Evolutionary conservation across 2,888 invertebrate genomes (phyloP).

Genomic region (Andrena bucephala): DNA sequence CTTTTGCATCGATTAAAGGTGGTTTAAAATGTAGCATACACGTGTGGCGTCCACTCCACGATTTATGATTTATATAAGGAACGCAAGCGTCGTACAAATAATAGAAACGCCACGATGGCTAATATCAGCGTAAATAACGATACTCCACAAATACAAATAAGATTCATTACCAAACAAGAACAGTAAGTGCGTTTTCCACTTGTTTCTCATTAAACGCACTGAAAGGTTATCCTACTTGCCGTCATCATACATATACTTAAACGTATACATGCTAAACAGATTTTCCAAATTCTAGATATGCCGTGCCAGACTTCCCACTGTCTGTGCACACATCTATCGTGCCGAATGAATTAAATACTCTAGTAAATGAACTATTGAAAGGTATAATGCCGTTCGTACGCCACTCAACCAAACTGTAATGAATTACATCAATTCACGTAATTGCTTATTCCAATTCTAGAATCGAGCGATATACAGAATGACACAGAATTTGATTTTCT

Average conservation of each 20-base stretch:
- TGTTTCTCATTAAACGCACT: background rate
- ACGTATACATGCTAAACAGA: constrained; percentile 9
- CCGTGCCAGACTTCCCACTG: constrained; percentile 94
- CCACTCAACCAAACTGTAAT: background rate
- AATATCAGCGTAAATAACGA: constrained; percentile 63
- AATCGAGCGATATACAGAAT: constrained; percentile 79
- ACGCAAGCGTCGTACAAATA: background rate
- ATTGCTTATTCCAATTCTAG: constrained; percentile 59
- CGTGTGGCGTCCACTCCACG: constrained; percentile 24
- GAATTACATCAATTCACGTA: background rate
- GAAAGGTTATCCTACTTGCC: constrained; percentile 47
- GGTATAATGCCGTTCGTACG: constrained; percentile 81
- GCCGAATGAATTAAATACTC: constrained; percentile 89
- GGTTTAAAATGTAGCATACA: constrained; percentile 45
- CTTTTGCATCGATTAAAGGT: background rate
- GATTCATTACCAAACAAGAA: constrained; percentile 92
- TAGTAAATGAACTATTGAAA: constrained; percentile 92
- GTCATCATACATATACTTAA: background rate
- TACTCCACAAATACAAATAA: constrained; percentile 90
- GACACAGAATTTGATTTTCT: constrained; percentile 94
- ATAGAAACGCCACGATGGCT: constrained; percentile 36
- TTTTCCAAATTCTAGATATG: constrained; percentile 88
- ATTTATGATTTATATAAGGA: constrained; percentile 6
- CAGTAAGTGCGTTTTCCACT: constrained; percentile 87
- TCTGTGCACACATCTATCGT: constrained; percentile 92